phyloP scores from a whole-genome alignment of 2,113 vertebrate species.

The Furnarius figulus region DNA sequence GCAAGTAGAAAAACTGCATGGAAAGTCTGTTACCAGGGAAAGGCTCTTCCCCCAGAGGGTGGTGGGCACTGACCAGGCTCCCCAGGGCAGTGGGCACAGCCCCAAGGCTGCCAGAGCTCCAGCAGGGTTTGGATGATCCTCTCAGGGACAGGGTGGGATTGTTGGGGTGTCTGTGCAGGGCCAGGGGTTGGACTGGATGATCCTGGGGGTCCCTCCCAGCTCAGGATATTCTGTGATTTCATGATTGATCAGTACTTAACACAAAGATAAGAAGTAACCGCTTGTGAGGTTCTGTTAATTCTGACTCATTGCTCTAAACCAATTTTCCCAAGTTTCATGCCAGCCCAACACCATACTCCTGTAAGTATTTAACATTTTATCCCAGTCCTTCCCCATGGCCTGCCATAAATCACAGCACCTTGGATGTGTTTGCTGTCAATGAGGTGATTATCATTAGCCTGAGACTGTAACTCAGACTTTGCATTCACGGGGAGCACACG shows the following conservation, averaged over 20 bases:
- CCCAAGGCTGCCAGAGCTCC: background rate
- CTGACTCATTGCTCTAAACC: background rate
- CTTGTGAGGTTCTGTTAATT: accelerated
- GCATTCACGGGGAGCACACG: background rate
- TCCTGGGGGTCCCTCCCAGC: background rate
- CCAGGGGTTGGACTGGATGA: accelerated
- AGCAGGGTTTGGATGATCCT: accelerated
- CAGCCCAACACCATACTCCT: accelerated
- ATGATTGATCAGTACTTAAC: background rate
- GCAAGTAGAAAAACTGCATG: background rate
- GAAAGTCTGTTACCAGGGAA: background rate
- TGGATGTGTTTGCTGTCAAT: background rate
- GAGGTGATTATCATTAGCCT: background rate
- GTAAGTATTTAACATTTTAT: background rate
- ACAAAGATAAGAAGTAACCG: background rate
- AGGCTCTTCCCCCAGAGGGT: background rate
- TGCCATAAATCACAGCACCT: background rate
- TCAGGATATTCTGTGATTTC: background rate
- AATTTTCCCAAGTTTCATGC: background rate
- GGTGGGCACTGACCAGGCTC: background rate
- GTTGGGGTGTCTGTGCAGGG: accelerated
- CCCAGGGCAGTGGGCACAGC: background rate
- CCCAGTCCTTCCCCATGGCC: background rate
- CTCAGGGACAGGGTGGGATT: background rate
- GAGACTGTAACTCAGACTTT: background rate